Evolutionary conservation across 2,113 vertebrate genomes (phyloP).

Genomic region (Lasiurus cinereus): DNA sequence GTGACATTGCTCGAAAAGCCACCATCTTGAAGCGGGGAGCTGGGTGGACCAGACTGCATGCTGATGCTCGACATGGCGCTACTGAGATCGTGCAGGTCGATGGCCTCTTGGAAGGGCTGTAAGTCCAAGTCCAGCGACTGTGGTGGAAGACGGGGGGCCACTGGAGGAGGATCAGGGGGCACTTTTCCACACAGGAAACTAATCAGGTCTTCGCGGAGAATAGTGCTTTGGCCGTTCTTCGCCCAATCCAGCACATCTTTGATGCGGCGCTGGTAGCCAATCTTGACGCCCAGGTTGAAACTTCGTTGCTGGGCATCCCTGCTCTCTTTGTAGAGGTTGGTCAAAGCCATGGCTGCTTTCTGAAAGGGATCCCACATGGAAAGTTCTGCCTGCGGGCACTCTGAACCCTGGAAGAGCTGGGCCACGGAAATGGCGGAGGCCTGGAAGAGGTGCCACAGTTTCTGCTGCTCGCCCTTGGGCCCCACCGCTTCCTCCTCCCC

Average conservation of each 20-base stretch:
- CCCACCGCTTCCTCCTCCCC: slow-evolving; percentile 89
- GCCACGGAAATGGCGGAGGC: slow-evolving; percentile 93
- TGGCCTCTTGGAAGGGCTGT: slow-evolving; percentile 79
- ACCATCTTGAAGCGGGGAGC: slow-evolving; percentile 94
- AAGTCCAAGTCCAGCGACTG: slow-evolving; percentile 60
- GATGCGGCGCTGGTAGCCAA: slow-evolving; percentile 74
- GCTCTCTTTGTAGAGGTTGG: slow-evolving; percentile 96
- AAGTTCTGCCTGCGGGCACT: slow-evolving; percentile 93
- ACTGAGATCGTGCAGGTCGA: slow-evolving; percentile 89
- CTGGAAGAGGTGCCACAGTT: slow-evolving; percentile 95
- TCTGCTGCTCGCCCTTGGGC: slow-evolving; percentile 94
- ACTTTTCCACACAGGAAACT: slow-evolving; percentile 79
- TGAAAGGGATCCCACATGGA: slow-evolving; percentile 99
- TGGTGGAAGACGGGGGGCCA: background rate
- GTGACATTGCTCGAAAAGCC: slow-evolving; percentile 83
- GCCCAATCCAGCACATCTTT: slow-evolving; percentile 77
- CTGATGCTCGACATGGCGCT: slow-evolving; percentile 97
- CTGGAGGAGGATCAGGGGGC: background rate
- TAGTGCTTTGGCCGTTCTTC: slow-evolving; percentile 69
- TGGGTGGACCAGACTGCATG: slow-evolving; percentile 93
- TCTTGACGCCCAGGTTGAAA: slow-evolving; percentile 77
- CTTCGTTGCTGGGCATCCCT: slow-evolving; percentile 71
- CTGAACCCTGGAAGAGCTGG: slow-evolving; percentile 96
- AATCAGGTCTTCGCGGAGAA: slow-evolving; percentile 78
- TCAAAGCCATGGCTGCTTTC: slow-evolving; percentile 96